A percentile compares a stretch with the other conserved stretches of the same genome.
These are phyloP conservation scores for Menura novaehollandiae DNA, from an alignment of 2,113 vertebrate genomes.

Conservation along the genomic window DNA sequence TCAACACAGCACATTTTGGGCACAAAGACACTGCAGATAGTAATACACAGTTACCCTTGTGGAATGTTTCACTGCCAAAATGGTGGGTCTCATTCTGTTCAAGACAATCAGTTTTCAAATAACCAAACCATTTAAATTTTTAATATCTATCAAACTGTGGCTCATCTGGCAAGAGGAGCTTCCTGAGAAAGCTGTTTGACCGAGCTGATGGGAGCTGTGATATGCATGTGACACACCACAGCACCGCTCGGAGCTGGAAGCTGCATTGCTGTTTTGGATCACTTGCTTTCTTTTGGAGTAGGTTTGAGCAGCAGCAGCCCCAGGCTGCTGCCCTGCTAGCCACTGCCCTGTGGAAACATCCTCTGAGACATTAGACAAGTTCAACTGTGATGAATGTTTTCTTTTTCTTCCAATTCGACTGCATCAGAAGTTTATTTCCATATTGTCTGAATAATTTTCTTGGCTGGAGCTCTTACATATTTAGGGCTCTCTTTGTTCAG, in stretches of 20 bases:
- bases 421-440: not conserved
- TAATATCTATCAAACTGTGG: not conserved
- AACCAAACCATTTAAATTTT: not conserved
- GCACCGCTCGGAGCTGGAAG: not conserved
- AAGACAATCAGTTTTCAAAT: not conserved
- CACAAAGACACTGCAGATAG: not conserved
- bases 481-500: not conserved
- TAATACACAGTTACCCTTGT: not conserved
- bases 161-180: slow-evolving; percentile 1
- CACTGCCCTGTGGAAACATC: not conserved
- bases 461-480: not conserved
- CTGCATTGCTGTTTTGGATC: not conserved
- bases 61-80: not conserved
- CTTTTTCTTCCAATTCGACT: not conserved
- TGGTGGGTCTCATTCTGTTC: not conserved
- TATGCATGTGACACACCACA: not conserved
- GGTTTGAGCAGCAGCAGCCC: not conserved
- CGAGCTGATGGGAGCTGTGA: not conserved
- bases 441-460: not conserved
- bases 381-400: not conserved
- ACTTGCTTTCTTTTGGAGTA: not conserved
- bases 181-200: not conserved
- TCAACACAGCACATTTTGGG: not conserved
- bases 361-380: not conserved
- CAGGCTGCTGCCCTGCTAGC: not conserved